phyloP scores from a whole-genome alignment of 2,888 invertebrate genomes.

The Pyrochroa serraticornis region DNA sequence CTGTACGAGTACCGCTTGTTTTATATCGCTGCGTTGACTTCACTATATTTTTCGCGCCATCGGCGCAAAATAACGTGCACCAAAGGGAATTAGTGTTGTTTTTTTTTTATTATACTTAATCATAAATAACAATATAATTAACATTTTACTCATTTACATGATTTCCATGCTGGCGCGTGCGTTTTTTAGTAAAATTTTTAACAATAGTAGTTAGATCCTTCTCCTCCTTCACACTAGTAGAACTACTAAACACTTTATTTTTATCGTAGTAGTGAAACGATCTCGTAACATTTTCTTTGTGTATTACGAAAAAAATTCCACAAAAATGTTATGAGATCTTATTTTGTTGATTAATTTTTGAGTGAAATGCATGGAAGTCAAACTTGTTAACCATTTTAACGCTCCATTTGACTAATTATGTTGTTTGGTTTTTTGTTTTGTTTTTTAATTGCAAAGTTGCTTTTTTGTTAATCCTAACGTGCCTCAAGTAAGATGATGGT shows the following conservation, averaged over 20 bases:
- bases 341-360: constrained; percentile 8
- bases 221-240: constrained; percentile 30
- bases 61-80: constrained; percentile 48
- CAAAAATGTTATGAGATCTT: background rate
- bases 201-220: constrained; percentile 41
- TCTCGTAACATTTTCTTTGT: constrained; percentile 5
- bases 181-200: constrained; percentile 41
- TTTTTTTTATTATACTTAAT: constrained; percentile 38
- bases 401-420: background rate
- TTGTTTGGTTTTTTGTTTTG: background rate
- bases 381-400: constrained; percentile 17
- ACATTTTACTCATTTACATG: constrained; percentile 35
- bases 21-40: too few species aligned
- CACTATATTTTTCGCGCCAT: too few species aligned
- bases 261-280: background rate
- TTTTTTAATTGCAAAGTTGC: background rate
- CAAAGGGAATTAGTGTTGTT: constrained; percentile 52
- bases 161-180: constrained; percentile 61
- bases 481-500: constrained; percentile 60
- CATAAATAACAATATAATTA: constrained; percentile 24
- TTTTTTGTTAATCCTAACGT: constrained; percentile 18
- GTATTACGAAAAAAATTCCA: too few species aligned
- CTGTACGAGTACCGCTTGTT: too few species aligned
- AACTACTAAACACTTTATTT: constrained; percentile 7
- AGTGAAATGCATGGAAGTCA: constrained; percentile 50